Conservation (phyloP, 1,140 invertebrate species). For the Drosophila sucinea region DNA sequence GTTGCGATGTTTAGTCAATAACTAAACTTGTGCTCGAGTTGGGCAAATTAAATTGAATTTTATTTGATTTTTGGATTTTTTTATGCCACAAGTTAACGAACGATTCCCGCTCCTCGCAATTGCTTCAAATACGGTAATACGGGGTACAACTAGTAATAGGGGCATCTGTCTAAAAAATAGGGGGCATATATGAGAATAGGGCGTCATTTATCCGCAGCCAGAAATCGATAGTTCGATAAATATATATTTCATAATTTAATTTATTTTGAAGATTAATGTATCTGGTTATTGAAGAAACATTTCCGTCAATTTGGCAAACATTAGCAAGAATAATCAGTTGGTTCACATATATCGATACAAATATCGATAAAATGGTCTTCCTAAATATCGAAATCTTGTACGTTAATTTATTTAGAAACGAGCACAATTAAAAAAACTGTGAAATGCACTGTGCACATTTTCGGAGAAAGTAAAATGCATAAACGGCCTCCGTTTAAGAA, state of each 20-base stretch:
- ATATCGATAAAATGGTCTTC: not conserved
- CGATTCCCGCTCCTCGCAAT: constrained; percentile 10
- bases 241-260: too few species aligned
- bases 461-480: too few species aligned
- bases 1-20: constrained; percentile 1
- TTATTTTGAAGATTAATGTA: too few species aligned
- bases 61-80: constrained; percentile 6
- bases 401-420: too few species aligned
- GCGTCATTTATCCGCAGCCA: not conserved
- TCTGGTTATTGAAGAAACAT: too few species aligned
- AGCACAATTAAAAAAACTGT: too few species aligned
- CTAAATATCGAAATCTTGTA: not conserved
- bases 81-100: constrained; percentile 11
- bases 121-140: constrained; percentile 11
- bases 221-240: not conserved
- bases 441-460: not conserved
- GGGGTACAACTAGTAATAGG: constrained; percentile 3
- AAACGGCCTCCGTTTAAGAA: not conserved
- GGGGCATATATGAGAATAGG: not conserved
- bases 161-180: not conserved
- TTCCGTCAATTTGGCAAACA: too few species aligned
- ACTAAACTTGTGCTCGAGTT: not conserved
- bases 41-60: constrained; percentile 5
- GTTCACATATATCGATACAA: too few species aligned
- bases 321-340: too few species aligned